Conservation (phyloP, 2,113 vertebrate genomes). For the Pachypanchax playfairii region DNA sequence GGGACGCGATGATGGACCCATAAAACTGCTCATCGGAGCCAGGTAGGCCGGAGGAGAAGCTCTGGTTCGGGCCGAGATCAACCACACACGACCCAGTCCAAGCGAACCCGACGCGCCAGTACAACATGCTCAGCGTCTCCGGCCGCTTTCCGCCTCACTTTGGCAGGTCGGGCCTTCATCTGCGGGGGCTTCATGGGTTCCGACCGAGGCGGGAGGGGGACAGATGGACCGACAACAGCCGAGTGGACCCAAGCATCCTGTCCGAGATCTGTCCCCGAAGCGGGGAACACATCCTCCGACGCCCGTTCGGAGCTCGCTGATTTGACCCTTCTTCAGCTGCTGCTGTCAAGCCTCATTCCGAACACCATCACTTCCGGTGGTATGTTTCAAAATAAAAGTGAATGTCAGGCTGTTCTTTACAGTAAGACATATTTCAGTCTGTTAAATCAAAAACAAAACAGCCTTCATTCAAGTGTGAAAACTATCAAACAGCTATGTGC, state of each 20-base stretch:
- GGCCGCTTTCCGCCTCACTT: conserved; percentile 77
- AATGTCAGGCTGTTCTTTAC: not conserved
- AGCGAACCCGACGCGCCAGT: conserved; percentile 92
- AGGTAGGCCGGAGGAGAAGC: conserved; percentile 86
- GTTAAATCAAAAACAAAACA: too few species aligned
- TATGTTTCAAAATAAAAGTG: conserved; percentile 40
- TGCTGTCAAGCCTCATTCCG: not conserved
- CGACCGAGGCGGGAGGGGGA: conserved; percentile 21
- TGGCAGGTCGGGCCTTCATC: conserved; percentile 72
- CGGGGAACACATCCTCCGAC: conserved; percentile 72
- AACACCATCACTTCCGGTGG: conserved; percentile 15
- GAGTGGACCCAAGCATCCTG: conserved; percentile 57
- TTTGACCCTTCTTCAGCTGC: not conserved
- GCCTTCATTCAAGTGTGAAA: too few species aligned
- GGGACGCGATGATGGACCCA: conserved; percentile 92
- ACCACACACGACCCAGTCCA: conserved; percentile 90
- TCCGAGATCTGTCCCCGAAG: conserved; percentile 64
- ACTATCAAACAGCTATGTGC: too few species aligned
- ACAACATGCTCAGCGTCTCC: conserved; percentile 88
- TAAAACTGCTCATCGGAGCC: conserved; percentile 89
- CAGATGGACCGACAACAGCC: conserved; percentile 25
- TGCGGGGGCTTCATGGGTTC: conserved; percentile 74
- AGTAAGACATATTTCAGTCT: too few species aligned
- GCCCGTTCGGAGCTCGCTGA: conserved; percentile 59
- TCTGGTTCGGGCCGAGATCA: conserved; percentile 92